Evolutionary conservation across 2,797 vertebrate genomes (phyloP), one percentile per base, ranked within the genome.

Genomic region (Neoniphon sammara): DNA sequence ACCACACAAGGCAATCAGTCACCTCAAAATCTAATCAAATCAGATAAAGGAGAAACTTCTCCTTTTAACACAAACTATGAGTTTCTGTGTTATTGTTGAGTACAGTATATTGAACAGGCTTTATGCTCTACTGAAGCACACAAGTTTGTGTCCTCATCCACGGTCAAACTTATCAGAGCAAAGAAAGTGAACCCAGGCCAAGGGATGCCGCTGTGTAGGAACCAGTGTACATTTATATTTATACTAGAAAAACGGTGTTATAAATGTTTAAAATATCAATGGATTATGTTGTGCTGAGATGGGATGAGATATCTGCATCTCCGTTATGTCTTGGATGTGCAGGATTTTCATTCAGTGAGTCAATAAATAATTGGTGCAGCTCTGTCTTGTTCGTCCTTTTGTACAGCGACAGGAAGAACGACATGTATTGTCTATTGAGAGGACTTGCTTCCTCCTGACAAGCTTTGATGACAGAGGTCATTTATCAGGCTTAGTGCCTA

Each of bases 401-500:
- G 39, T 23, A 61, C 60, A 42, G 75, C 60, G 67, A 11, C 67
- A 62, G 66, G 52, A 27, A 61, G 67, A 21, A 73, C 44, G 63
- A 73, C 81, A 75, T 46, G 34, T 62, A 65, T 59, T 77, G 54
- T 78, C 54, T 53, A 53, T 12, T 46, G 34, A 36, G 34, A 46
- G 12, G 52, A 23, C 52, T 53, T 49, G 30, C 66, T 60, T 82
- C 25, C 47, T 60, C 66, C 55, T 69, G 59, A 80, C 39, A 72
- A 57, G 54, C 66, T 59, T 67, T 52, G 65, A 65, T 73, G 80
- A 78, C 66, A 60, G 61, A 59, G 78, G 75, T 80, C 56, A 72
- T 80, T 82, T 73, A 68, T 85, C 77, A 79, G 36, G 73, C 25
- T n/a, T 21, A 71, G 57, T 47, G 57, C 56, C 53, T 72, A 42